Evolutionary conservation across 2,888 invertebrate genomes (phyloP).

Genomic region (Tanypteryx hageni): DNA sequence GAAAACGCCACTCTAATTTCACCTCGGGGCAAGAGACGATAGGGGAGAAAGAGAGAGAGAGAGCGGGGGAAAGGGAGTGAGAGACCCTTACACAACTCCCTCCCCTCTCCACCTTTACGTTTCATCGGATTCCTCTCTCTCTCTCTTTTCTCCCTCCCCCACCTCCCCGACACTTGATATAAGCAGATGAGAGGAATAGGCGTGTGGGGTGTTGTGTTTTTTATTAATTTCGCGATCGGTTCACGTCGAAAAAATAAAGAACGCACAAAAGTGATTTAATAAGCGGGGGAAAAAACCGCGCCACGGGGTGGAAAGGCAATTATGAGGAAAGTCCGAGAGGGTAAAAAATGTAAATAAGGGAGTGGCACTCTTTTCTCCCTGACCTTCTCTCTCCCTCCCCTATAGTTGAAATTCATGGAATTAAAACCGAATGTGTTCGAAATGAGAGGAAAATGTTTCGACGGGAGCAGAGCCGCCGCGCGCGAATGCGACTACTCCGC

Average conservation of each 20-base stretch:
- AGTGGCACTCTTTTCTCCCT: slow-evolving; percentile 2
- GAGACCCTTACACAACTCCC: not conserved
- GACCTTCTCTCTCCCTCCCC: not conserved
- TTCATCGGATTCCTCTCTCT: not conserved
- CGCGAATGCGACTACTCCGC: not conserved
- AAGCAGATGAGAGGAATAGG: slow-evolving; percentile 13
- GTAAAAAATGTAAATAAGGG: not conserved
- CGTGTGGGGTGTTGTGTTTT: not conserved
- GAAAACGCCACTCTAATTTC: slow-evolving; percentile 50
- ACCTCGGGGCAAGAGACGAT: slow-evolving; percentile 19
- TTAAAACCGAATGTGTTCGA: not conserved
- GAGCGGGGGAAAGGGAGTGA: slow-evolving; percentile 4
- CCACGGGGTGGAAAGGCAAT: slow-evolving; percentile 9
- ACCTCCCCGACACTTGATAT: not conserved
- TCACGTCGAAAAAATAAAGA: not conserved
- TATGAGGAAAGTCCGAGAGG: slow-evolving; percentile 20
- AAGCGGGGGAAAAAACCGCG: not conserved
- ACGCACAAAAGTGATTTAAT: slow-evolving; percentile 6
- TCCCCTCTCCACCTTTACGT: not conserved
- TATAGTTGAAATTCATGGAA: not conserved
- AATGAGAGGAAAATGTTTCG: not conserved
- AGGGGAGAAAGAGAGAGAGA: not conserved
- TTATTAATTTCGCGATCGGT: slow-evolving; percentile 12
- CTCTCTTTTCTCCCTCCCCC: not conserved
- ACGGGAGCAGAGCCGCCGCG: not conserved